A percentile compares a stretch with the other conserved stretches of the same genome.
These are phyloP conservation scores for Caenorhabditis afra DNA, from an alignment of 2,888 invertebrate genomes.

Conservation along the genomic window DNA sequence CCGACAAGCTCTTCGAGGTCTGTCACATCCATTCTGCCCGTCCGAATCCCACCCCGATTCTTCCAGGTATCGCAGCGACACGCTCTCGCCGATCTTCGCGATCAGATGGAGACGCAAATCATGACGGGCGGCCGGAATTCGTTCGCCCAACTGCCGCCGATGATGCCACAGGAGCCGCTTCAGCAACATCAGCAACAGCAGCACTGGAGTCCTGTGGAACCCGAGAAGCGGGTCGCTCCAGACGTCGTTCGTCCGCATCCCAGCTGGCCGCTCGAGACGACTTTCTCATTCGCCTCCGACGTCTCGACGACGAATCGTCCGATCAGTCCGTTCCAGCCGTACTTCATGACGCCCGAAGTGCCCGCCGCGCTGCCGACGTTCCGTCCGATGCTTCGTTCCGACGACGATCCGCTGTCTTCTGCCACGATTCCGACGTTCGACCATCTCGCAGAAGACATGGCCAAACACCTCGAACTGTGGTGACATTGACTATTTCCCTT, in stretches of 20 bases:
- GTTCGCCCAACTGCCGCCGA: constrained; percentile 9
- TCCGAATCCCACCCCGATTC: no score
- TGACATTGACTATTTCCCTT: constrained; percentile 16
- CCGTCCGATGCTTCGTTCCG: background rate
- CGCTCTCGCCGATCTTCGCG: constrained; percentile 63
- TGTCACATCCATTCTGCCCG: background rate
- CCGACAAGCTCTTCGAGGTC: constrained; percentile 70
- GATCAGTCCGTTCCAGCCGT: constrained; percentile 43
- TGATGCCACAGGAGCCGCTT: constrained; percentile 1
- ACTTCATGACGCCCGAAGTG: constrained; percentile 3
- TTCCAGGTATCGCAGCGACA: constrained; percentile 67
- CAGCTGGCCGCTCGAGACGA: constrained; percentile 69
- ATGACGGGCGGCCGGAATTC: constrained; percentile 35
- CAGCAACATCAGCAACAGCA: background rate
- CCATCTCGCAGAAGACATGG: constrained; percentile 69
- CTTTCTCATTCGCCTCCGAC: constrained; percentile 46
- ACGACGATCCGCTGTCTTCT: constrained; percentile 43
- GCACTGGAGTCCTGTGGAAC: background rate
- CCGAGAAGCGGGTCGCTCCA: constrained; percentile 10
- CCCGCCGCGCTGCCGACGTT: no score
- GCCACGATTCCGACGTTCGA: constrained; percentile 59
- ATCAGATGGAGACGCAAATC: constrained; percentile 58
- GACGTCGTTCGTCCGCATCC: constrained; percentile 65
- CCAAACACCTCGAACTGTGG: constrained; percentile 70
- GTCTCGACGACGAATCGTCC: constrained; percentile 20